Percentiles rank a stretch among this genome's conserved stretches.
phyloP scores from a whole-genome alignment of 2,797 vertebrate genomes.

The Mionectes olivaceus region DNA sequence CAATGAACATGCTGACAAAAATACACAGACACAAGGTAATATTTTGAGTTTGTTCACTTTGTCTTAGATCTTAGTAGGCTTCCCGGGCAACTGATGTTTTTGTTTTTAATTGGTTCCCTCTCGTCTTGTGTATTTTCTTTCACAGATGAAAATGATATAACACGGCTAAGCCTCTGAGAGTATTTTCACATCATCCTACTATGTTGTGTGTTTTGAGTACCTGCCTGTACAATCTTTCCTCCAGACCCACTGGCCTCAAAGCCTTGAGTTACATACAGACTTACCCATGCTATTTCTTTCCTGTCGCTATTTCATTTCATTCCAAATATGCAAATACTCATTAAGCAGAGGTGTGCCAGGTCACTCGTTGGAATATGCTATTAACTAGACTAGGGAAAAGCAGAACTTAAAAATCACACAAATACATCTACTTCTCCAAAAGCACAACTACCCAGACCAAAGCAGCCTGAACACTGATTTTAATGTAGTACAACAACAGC shows the following conservation, averaged over 20 bases:
- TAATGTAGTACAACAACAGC: not conserved
- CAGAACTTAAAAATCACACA: conserved; percentile 28
- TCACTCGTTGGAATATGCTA: not conserved
- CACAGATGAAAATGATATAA: not conserved
- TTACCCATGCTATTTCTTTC: not conserved
- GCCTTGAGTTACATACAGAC: not conserved
- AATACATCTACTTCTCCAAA: not conserved
- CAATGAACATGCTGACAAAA: not conserved
- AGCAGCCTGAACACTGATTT: conserved; percentile 15
- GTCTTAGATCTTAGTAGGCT: not conserved
- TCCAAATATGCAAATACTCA: not conserved
- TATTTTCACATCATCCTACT: not conserved
- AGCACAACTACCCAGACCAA: conserved; percentile 34
- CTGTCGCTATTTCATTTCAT: not conserved
- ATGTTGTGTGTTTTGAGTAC: not conserved
- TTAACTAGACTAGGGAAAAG: conserved; percentile 6
- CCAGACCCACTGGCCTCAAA: not conserved
- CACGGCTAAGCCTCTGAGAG: not conserved
- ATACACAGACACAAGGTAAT: not conserved
- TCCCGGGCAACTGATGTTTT: not conserved
- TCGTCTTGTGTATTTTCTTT: not conserved
- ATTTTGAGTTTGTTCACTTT: not conserved
- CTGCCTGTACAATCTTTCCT: not conserved
- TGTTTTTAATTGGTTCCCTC: not conserved
- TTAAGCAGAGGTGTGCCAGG: not conserved